Base-by-base conservation (phyloP, 2,113 vertebrate genomes). In the Cyanoderma ruficeps region DNA sequence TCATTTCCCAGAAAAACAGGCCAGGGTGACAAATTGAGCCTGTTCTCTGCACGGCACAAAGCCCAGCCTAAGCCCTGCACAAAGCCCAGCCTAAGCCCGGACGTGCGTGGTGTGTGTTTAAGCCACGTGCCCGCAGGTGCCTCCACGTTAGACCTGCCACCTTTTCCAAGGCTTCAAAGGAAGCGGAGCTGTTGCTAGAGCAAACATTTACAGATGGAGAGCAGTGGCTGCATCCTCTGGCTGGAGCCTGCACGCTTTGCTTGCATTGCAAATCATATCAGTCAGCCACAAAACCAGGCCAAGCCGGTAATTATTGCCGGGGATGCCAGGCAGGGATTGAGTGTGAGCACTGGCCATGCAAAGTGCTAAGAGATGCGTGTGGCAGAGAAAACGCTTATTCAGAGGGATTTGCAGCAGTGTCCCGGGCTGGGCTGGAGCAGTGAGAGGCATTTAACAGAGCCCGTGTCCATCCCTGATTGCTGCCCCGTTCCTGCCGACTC, bases 401-500 rank as follows among this genome's bases (percentile, higher is more conserved):
- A 6, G 93, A 52, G 67, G 81, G 86, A 16, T 52, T 70, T 72
- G 23, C 55, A 68, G 64, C 63, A 9, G 61, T 7, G 74, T 31
- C 56, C 72, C 6, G 57, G 41, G 22, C 57, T 1, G 78, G 55
- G 19, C 49, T 13, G 33, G 10, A 17, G 37, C 53, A 55, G 30
- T 3, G 30, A 55, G 30, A 89, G 84, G 65, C 46, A 1, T 35
- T 35, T 4, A 37, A 19, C 13, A 3, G 67, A 57, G 87, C 78
- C 2, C 59, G 41, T 17, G n/a, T 15, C 86, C 91, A 15, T 3
- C 19, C 60, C 10, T 1, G 37, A 33, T 7, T 13, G 71, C 87
- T 18, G 16, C 3, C 86, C 25, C 1, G 4, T 13, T 80, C 74
- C 91, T 97, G 95, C 93, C 57, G 23, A 91, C 93, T 97, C 95